Conservation (phyloP, 2,888 invertebrate species). For the Chaetogeoica ovagalla region DNA sequence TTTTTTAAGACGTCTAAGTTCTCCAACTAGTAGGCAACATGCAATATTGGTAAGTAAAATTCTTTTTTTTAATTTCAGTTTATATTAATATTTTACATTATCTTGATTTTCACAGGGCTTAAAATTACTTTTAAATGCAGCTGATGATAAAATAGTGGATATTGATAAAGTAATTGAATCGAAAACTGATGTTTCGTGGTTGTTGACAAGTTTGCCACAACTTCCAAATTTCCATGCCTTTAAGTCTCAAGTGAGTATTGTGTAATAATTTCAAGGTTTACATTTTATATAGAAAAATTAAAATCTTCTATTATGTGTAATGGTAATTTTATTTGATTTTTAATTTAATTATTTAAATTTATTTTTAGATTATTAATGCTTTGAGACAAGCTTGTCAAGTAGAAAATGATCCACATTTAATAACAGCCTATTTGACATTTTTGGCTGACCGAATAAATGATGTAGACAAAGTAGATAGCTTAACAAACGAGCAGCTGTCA, state of each 20-base stretch:
- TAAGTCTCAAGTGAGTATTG: constrained; percentile 65
- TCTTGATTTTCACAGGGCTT: constrained; percentile 64
- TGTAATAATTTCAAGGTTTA: not conserved
- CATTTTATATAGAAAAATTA: not conserved
- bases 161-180: constrained; percentile 58
- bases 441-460: constrained; percentile 74
- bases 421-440: constrained; percentile 83
- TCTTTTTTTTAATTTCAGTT: not conserved
- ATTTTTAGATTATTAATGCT: constrained; percentile 63
- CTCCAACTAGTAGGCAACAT: constrained; percentile 74
- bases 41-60: constrained; percentile 68
- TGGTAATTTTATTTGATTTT: not conserved
- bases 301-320: not conserved
- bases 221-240: constrained; percentile 79
- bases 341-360: not conserved
- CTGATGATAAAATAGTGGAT: constrained; percentile 61
- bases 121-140: constrained; percentile 69
- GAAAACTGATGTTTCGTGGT: constrained; percentile 62
- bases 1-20: constrained; percentile 81
- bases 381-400: constrained; percentile 86
- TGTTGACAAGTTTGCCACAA: constrained; percentile 69
- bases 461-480: constrained; percentile 59
- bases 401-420: constrained; percentile 82
- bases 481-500: constrained; percentile 55
- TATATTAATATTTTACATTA: not conserved